phyloP scores from a whole-genome alignment of 2,797 vertebrate species.

The Macropodus opercularis region DNA sequence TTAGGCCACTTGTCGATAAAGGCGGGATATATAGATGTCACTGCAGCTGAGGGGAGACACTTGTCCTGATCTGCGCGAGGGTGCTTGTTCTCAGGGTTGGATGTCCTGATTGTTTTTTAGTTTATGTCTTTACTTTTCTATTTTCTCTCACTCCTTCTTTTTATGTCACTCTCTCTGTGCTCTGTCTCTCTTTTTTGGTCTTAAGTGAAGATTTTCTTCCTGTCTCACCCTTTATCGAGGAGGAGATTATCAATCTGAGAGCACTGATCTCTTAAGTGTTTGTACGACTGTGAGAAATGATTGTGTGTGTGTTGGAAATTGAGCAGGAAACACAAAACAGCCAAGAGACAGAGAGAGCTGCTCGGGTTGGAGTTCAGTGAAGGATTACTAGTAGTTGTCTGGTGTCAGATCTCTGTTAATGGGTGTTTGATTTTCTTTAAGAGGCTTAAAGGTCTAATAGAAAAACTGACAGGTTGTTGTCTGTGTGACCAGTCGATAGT shows the following conservation, averaged over 20 bases:
- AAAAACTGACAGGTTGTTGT: constrained; percentile 51
- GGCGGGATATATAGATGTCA: constrained; percentile 81
- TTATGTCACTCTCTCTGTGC: constrained; percentile 32
- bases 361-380: constrained; percentile 68
- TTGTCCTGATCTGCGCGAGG: constrained; percentile 66
- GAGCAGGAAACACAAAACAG: constrained; percentile 38
- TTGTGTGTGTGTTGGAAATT: constrained; percentile 35
- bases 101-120: constrained; percentile 4
- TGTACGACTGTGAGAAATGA: constrained; percentile 63
- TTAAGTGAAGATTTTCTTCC: constrained; percentile 54
- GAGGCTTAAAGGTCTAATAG: constrained; percentile 58
- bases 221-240: constrained; percentile 83
- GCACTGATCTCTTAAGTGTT: constrained; percentile 79
- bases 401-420: constrained; percentile 69
- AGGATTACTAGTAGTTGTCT: constrained; percentile 64
- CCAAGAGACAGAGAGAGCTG: constrained; percentile 44
- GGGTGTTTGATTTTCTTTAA: constrained; percentile 78
- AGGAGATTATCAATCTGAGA: constrained; percentile 82
- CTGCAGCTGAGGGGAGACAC: constrained; percentile 76
- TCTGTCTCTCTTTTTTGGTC: constrained; percentile 49
- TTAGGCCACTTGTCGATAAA: constrained; percentile 85
- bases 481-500: constrained; percentile 40
- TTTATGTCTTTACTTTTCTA: constrained; percentile 30
- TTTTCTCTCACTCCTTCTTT: constrained; percentile 16
- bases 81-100: constrained; percentile 38